phyloP scores from a whole-genome alignment of 1,140 invertebrate genomes.

The Heliconius congener region DNA sequence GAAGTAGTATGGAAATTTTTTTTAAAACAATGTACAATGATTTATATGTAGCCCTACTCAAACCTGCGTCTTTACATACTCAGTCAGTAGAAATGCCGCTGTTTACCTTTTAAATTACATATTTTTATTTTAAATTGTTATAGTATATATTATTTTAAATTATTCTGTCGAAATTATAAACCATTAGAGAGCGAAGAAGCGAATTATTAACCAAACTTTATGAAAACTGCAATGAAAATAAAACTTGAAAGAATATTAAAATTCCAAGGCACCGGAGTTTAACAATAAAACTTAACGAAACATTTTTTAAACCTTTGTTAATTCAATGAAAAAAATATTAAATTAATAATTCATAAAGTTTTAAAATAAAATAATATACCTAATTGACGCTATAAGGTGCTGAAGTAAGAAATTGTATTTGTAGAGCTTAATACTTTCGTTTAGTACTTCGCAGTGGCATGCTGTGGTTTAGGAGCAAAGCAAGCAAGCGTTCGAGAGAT shows the following conservation, averaged over 20 bases:
- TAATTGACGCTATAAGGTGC: background rate
- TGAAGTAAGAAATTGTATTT: background rate
- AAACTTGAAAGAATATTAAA: conserved; percentile 7
- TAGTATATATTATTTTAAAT: background rate
- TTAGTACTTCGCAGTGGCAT: too few species aligned
- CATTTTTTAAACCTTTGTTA: background rate
- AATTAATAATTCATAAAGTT: background rate
- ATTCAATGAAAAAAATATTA: background rate
- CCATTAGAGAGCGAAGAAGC: background rate
- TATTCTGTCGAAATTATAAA: background rate
- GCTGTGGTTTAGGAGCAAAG: too few species aligned
- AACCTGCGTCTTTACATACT: too few species aligned
- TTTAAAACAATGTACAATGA: too few species aligned
- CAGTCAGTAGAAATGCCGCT: too few species aligned
- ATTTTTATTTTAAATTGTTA: too few species aligned
- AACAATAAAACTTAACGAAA: background rate
- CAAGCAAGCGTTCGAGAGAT: too few species aligned
- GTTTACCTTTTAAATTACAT: too few species aligned
- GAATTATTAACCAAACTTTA: conserved; percentile 2
- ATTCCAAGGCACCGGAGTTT: background rate
- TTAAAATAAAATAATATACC: background rate
- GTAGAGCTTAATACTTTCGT: too few species aligned
- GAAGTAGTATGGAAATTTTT: too few species aligned
- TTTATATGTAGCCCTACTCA: too few species aligned
- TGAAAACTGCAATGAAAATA: background rate